A percentile compares a stretch with the other conserved stretches of the same genome.
These are phyloP conservation scores for Henricia sp. DNA, from an alignment of 53 echinoderm and acorn worm genomes.

Conservation along the genomic window DNA sequence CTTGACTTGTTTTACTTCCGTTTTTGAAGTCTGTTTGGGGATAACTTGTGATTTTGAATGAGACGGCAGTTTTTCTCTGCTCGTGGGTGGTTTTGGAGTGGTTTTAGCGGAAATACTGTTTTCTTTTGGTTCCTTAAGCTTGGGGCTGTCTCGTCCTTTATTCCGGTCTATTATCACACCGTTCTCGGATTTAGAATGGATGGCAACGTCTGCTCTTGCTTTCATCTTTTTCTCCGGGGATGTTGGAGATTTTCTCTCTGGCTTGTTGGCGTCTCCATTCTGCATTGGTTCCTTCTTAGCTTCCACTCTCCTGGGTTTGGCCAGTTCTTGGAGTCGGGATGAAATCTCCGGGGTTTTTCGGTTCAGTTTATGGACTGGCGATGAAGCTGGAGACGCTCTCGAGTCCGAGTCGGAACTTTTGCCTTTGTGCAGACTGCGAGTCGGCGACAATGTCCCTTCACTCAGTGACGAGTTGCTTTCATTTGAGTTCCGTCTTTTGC, in stretches of 20 bases:
- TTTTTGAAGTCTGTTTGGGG: slow-evolving; percentile 7
- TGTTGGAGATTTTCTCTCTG: slow-evolving; percentile 20
- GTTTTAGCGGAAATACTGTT: slow-evolving; percentile 5
- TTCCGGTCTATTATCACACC: slow-evolving; percentile 14
- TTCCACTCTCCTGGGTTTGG: slow-evolving; percentile 58
- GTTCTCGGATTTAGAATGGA: slow-evolving; percentile 37
- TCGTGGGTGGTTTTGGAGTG: slow-evolving; percentile 22
- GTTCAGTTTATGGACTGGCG: slow-evolving; percentile 30
- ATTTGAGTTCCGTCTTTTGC: slow-evolving; percentile 62
- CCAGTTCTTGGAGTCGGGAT: slow-evolving; percentile 42
- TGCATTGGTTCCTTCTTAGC: slow-evolving; percentile 5
- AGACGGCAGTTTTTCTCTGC: slow-evolving; percentile 23
- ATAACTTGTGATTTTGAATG: slow-evolving; percentile 5
- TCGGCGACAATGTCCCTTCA: slow-evolving; percentile 56
- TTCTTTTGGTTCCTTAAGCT: slow-evolving; percentile 48
- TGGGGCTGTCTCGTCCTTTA: slow-evolving; percentile 52
- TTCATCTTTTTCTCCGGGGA: slow-evolving; percentile 69
- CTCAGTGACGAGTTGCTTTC: slow-evolving; percentile 74
- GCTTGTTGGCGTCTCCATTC: slow-evolving; percentile 36
- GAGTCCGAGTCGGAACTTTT: slow-evolving; percentile 58
- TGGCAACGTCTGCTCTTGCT: not conserved
- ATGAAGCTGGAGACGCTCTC: slow-evolving; percentile 23
- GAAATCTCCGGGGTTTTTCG: slow-evolving; percentile 35
- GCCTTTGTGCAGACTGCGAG: slow-evolving; percentile 22
- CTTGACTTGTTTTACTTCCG: slow-evolving; percentile 3